Percentiles rank a stretch among this genome's conserved stretches.
Conservation (phyloP, 2,888 invertebrate species). For the Mesorhabditis belari region DNA sequence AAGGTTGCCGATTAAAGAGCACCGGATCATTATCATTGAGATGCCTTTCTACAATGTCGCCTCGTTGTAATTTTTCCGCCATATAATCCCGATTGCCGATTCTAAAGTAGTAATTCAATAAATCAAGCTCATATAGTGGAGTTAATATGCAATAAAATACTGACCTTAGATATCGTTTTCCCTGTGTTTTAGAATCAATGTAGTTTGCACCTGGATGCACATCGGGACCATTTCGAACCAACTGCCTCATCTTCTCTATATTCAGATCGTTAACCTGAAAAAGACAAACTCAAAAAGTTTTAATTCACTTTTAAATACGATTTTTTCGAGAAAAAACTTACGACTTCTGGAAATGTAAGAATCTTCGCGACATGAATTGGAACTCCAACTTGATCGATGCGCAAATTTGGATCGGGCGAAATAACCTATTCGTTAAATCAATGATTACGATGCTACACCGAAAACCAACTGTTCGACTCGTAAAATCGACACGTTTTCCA, state of each 20-base stretch:
- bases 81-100: constrained; percentile 81
- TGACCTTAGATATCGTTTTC: constrained; percentile 76
- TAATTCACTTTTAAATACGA: too few species aligned
- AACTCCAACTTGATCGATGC: constrained; percentile 95
- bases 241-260: constrained; percentile 65
- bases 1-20: constrained; percentile 96
- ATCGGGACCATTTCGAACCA: constrained; percentile 84
- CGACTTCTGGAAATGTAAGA: constrained; percentile 78
- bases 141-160: too few species aligned
- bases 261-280: constrained; percentile 19
- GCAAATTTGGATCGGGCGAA: constrained; percentile 94
- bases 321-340: too few species aligned
- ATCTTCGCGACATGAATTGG: constrained; percentile 89
- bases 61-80: constrained; percentile 64
- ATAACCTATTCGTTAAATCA: constrained; percentile 63
- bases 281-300: too few species aligned
- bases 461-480: constrained; percentile 72
- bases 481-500: constrained; percentile 95
- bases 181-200: constrained; percentile 72
- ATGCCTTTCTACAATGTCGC: constrained; percentile 78
- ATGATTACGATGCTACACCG: neutral
- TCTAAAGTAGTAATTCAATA: too few species aligned
- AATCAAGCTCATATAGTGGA: too few species aligned
- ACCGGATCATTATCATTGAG: constrained; percentile 89
- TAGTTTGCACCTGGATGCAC: constrained; percentile 94